phyloP scores from a whole-genome alignment of 2,113 vertebrate genomes.

The Vulpes lagopus region DNA sequence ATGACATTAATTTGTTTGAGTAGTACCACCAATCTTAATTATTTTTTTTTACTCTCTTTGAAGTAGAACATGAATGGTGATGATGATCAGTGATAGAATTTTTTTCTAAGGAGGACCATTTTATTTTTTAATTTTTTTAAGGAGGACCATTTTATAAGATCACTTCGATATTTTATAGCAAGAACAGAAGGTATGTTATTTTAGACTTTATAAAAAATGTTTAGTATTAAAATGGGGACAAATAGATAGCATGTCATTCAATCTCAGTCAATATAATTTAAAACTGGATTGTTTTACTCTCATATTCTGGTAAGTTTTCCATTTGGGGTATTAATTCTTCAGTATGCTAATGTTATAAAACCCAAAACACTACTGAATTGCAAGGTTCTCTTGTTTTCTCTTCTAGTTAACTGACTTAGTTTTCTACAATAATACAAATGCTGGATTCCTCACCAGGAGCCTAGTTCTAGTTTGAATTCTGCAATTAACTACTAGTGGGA shows the following conservation, averaged over 20 bases:
- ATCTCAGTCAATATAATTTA: neutral
- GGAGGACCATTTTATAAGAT: constrained; percentile 13
- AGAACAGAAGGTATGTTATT: neutral
- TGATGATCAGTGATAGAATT: neutral
- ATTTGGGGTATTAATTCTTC: neutral
- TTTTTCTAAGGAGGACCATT: constrained; percentile 29
- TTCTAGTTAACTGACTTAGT: neutral
- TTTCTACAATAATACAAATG: neutral
- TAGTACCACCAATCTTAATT: neutral
- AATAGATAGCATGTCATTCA: neutral
- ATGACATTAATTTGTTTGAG: neutral
- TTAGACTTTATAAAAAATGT: constrained; percentile 36
- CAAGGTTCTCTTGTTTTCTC: neutral
- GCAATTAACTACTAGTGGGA: neutral
- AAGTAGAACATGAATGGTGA: constrained; percentile 9
- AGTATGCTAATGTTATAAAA: neutral
- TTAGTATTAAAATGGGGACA: constrained; percentile 8
- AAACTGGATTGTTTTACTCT: neutral
- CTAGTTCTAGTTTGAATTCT: neutral
- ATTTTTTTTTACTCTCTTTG: neutral
- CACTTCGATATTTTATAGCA: neutral
- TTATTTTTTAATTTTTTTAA: neutral
- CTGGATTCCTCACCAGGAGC: neutral
- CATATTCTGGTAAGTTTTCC: neutral
- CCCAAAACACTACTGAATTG: neutral